These are phyloP conservation scores for Liposcelis brunnea DNA, from an alignment of 2,888 invertebrate species.

Conservation along the genomic window DNA sequence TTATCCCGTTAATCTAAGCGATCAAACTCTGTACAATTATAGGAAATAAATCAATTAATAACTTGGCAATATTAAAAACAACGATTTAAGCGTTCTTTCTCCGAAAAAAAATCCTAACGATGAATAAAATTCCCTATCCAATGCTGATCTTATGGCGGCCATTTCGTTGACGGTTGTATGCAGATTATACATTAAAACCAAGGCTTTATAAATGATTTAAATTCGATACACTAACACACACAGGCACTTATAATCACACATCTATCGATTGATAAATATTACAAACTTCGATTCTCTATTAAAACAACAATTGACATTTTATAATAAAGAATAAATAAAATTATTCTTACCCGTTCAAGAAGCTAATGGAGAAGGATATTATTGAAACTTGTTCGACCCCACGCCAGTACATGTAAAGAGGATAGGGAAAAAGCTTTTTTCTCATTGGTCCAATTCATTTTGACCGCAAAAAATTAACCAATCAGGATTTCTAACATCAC, in stretches of 20 bases:
- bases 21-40: too few species aligned
- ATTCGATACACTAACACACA: too few species aligned
- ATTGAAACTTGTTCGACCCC: slow-evolving; percentile 29
- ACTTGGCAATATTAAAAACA: too few species aligned
- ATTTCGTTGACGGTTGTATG: slow-evolving; percentile 30
- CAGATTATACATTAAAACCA: slow-evolving; percentile 10
- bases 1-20: background rate
- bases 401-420: slow-evolving; percentile 42
- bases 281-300: too few species aligned
- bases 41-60: too few species aligned
- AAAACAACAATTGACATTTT: slow-evolving; percentile 26
- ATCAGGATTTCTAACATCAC: slow-evolving; percentile 22
- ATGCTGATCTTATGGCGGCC: slow-evolving; percentile 36
- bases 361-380: slow-evolving; percentile 5
- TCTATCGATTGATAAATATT: too few species aligned
- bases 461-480: slow-evolving; percentile 39
- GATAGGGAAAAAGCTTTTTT: slow-evolving; percentile 26
- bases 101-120: slow-evolving; percentile 28
- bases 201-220: too few species aligned
- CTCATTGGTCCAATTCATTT: slow-evolving; percentile 39
- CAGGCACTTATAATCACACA: too few species aligned
- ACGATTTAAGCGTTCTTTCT: slow-evolving; percentile 24
- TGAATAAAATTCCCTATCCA: slow-evolving; percentile 21
- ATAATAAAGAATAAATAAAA: slow-evolving; percentile 31
- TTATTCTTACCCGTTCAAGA: slow-evolving; percentile 36